These are phyloP conservation scores for Nesometra sesokonis DNA, from an alignment of 35 echinoderm and acorn worm species.

Conservation along the genomic window DNA sequence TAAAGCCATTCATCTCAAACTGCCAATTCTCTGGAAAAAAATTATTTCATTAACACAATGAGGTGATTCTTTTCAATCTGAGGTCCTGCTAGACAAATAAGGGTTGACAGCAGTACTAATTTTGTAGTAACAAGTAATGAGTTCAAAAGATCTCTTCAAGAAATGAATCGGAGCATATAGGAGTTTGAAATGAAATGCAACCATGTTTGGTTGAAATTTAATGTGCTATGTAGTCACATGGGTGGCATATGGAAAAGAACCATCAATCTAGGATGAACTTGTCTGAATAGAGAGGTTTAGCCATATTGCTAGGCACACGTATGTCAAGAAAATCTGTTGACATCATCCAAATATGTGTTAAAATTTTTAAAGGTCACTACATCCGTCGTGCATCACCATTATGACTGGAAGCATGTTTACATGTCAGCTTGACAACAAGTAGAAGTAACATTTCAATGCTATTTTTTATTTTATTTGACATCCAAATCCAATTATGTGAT, in stretches of 20 bases:
- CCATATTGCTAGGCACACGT: no score
- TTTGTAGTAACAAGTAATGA: slow-evolving; percentile 34
- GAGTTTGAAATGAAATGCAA: slow-evolving; percentile 7
- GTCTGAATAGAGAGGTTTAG: no score
- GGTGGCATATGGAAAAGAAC: slow-evolving; percentile 12
- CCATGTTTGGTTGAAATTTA: not conserved
- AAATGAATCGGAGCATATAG: not conserved
- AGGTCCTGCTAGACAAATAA: slow-evolving; percentile 47
- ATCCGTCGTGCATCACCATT: no score
- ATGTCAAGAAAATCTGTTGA: no score
- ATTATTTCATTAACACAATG: slow-evolving; percentile 48
- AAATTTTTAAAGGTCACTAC: no score
- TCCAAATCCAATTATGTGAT: no score
- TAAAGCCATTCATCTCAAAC: slow-evolving; percentile 28
- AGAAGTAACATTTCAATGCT: no score
- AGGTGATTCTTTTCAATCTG: slow-evolving; percentile 46
- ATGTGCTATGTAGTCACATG: not conserved
- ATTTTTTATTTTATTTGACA: no score
- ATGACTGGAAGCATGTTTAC: no score
- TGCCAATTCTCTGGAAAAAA: not conserved
- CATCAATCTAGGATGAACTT: no score
- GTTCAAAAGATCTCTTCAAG: not conserved
- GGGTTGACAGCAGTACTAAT: slow-evolving; percentile 43
- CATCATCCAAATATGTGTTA: no score
- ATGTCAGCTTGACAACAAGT: no score